Evolutionary conservation across 2,888 invertebrate genomes (phyloP), one percentile per base, ranked within the genome.

Genomic region (Rhyacophila evoluta): DNA sequence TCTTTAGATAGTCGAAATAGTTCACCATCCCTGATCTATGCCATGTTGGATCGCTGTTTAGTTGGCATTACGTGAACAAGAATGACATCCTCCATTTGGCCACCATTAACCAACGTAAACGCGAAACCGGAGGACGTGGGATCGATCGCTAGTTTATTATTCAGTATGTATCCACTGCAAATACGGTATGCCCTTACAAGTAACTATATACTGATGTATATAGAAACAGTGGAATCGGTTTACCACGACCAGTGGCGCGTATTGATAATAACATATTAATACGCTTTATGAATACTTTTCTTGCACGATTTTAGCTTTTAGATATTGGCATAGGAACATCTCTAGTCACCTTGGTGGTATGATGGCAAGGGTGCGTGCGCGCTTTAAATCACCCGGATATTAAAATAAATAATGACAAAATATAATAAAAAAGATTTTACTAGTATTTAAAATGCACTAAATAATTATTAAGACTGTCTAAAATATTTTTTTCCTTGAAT

Each of bases 71-170:
- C 19, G 55, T 25, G 55, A 19, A 10, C 55, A 19, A 19, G 25
- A 55, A 19, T 55, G 55, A 55, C 55, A 55, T 25, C 19, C 55
- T 15, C 55, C 55, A 55, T 55, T 55, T 55, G 55, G 55, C 19
- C 55, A 55, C 55, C 55, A 55, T 55, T 55, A 55, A 11, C 6
- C 55, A 55, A 55, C 55, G 55, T 19, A 10, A 12, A 8, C 19
- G 25, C 55, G 15, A 25, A 8, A 19, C 55, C 55, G 10, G 6
- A 8, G 55, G 25, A 55, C 8, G 55, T 25, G 55, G 55, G 55
- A 55, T 55, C 55, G 55, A 55, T 55, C 19, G 15, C 55, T 55
- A 19, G 55, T 55, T 55, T 55, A 55, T 55, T 55, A 55, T 55
- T 55, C 55, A 55, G 19, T 8, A 19, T 55, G 10, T n/a, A n/a